Base-by-base conservation (phyloP, 2,113 vertebrate species). In the Trogon surrucura region DNA sequence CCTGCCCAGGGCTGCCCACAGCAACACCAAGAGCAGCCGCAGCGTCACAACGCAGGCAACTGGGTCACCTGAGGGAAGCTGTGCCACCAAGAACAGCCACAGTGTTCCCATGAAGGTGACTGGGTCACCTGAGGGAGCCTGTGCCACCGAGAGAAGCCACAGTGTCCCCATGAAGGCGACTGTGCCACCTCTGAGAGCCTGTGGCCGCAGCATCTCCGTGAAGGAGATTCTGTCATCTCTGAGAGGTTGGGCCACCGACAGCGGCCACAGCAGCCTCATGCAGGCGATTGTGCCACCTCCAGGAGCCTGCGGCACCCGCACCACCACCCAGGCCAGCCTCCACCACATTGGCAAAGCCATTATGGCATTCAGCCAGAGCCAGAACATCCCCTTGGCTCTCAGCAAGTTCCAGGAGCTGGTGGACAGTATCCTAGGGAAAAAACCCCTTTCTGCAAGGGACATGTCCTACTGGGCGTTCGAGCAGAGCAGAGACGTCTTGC, bases 391-490 rank as follows among this genome's bases (percentile, higher is more conserved):
- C 36, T 99, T 98, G 0, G 98, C 98, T 34, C 97, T 99, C 36
- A 95, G 97, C 97, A 98, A 85, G 41, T 98, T 99, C 70, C 97
- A 98, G 80, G 97, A 90, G 48, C 95, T 95, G 51, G 36, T 36
- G 36, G 96, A 97, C 77, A 98, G 98, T 27, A 96, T 87, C 2
- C 25, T 97, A 30, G 98, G 97, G 38, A 83, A 92, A n/a, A 98
- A 93, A 67, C 97, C 72, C 1, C 97, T 99, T 92, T 98, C 98
- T 0, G 97, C 98, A 6, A 67, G n/a, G 3, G 99, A 99, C 6
- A 7, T 99, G 58, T 71, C 96, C 57, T 98, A 97, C 94, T 99
- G 99, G 99, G 98, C 98, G 15, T 92, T 88, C 0, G 99, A 99
- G 96, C 99, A 99, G 97, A 97, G 97, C 88, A 98, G 97, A 83